Conservation (phyloP, 2,113 vertebrate genomes). For the Entomyzon cyanotis region DNA sequence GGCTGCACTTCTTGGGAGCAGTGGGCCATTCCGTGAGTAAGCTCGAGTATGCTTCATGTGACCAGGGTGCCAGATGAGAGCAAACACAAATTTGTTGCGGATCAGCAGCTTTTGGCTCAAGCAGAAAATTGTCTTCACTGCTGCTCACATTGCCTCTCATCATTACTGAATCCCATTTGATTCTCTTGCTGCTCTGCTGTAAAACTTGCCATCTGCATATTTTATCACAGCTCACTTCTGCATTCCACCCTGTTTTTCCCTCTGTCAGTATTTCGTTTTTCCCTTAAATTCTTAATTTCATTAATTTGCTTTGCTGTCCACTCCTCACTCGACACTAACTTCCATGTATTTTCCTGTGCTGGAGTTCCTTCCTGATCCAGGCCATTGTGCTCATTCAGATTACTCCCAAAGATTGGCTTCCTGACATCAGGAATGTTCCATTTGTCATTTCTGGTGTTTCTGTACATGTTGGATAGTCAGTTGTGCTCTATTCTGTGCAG, state of each 20-base stretch:
- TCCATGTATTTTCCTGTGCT: background rate
- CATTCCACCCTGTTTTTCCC: background rate
- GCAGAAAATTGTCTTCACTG: background rate
- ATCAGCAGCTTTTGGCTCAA: background rate
- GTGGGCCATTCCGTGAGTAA: background rate
- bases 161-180: background rate
- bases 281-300: background rate
- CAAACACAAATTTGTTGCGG: background rate
- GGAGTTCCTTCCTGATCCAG: background rate
- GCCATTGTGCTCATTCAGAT: background rate
- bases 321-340: background rate
- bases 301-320: background rate
- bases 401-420: background rate
- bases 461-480: background rate
- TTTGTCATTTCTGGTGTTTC: background rate
- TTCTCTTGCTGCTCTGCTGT: background rate
- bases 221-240: background rate
- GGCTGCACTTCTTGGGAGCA: background rate
- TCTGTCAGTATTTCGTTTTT: background rate
- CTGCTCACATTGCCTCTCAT: background rate
- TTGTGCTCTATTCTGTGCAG: background rate
- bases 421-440: background rate
- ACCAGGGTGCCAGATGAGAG: background rate
- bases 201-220: background rate
- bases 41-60: background rate